Conservation (phyloP, 1,140 invertebrate genomes). For the Formica selysi region DNA sequence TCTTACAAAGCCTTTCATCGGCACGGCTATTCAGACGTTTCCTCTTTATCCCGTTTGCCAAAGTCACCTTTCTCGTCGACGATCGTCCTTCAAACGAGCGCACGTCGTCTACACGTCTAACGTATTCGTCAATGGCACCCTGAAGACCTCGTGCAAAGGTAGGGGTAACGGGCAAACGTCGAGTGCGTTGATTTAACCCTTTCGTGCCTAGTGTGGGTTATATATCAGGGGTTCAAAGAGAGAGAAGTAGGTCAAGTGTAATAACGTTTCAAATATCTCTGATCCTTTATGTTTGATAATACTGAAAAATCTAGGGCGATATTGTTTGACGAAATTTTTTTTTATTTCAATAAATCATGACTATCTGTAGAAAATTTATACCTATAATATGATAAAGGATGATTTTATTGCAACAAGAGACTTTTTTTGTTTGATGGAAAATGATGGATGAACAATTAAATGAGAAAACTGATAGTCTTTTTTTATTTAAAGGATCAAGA, state of each 20-base stretch:
- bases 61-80: constrained; percentile 41
- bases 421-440: background rate
- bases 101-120: constrained; percentile 39
- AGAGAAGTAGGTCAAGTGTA: constrained; percentile 15
- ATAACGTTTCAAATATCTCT: constrained; percentile 10
- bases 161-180: background rate
- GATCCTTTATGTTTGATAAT: background rate
- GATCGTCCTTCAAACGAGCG: constrained; percentile 49
- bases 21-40: constrained; percentile 56
- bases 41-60: constrained; percentile 47
- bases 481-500: constrained; percentile 7
- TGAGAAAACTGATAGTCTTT: background rate
- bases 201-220: constrained; percentile 2
- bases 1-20: constrained; percentile 69
- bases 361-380: background rate
- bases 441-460: constrained; percentile 6
- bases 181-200: constrained; percentile 42
- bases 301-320: background rate
- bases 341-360: constrained; percentile 1
- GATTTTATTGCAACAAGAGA: background rate
- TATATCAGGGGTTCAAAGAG: constrained; percentile 24
- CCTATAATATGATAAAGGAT: background rate
- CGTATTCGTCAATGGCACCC: constrained; percentile 41
- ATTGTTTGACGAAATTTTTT: background rate
- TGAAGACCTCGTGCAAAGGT: constrained; percentile 12